phyloP scores from a whole-genome alignment of 2,888 invertebrate species.

The Melinaea marsaeus region DNA sequence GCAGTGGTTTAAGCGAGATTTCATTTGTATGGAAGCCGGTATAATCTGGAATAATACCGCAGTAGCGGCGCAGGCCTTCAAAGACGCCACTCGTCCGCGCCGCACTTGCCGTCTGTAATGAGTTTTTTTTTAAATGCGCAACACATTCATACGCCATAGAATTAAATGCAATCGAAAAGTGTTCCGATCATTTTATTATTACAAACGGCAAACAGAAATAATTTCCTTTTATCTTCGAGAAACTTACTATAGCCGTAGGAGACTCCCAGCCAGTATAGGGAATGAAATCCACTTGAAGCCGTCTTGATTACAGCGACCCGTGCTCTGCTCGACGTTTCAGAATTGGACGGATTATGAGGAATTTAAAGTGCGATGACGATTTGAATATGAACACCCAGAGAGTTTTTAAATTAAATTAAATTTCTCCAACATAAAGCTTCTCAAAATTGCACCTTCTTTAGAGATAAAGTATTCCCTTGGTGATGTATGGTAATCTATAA shows the following conservation, averaged over 20 bases:
- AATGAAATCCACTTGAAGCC: conserved; percentile 71
- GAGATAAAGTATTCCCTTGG: conserved; percentile 8
- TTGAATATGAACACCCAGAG: conserved; percentile 72
- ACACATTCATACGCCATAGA: conserved; percentile 70
- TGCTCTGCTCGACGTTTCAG: conserved; percentile 63
- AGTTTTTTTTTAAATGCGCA: conserved; percentile 73
- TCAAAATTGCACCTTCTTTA: conserved; percentile 30
- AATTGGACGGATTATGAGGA: conserved; percentile 78
- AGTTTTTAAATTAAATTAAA: conserved; percentile 58
- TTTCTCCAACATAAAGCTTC: conserved; percentile 39
- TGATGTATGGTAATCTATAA: conserved; percentile 7
- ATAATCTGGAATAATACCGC: conserved; percentile 77
- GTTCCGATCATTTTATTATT: conserved; percentile 14
- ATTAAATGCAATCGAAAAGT: conserved; percentile 39
- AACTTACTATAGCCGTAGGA: conserved; percentile 46
- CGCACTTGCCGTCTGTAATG: conserved; percentile 72
- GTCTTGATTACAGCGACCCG: conserved; percentile 71
- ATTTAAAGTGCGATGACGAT: conserved; percentile 75
- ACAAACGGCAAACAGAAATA: conserved; percentile 32
- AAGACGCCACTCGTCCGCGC: conserved; percentile 75
- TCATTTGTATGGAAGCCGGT: conserved; percentile 75
- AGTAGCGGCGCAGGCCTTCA: conserved; percentile 71
- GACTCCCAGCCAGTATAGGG: conserved; percentile 55
- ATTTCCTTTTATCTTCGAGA: conserved; percentile 41
- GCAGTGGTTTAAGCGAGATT: conserved; percentile 77